These are phyloP conservation scores for Lithosia quadra DNA, from an alignment of 2,888 invertebrate genomes.

Conservation along the genomic window DNA sequence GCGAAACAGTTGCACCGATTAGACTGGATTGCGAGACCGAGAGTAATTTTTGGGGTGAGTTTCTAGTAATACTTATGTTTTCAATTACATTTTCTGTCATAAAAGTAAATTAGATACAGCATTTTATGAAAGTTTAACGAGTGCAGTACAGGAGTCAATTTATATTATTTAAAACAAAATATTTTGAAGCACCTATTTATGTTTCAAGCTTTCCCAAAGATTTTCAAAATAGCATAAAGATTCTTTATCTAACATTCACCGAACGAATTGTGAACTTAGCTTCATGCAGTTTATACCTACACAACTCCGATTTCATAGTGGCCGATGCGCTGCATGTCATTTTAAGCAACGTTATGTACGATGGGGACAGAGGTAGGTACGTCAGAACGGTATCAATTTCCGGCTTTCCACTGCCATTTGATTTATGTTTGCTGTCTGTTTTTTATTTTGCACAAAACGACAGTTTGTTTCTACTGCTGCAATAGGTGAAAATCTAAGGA, in stretches of 20 bases:
- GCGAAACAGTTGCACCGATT: slow-evolving; percentile 72
- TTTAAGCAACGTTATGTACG: slow-evolving; percentile 57
- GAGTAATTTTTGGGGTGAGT: slow-evolving; percentile 60
- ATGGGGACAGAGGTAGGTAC: slow-evolving; percentile 57
- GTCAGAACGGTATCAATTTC: slow-evolving; percentile 80
- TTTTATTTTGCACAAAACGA: slow-evolving; percentile 54
- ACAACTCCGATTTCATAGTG: slow-evolving; percentile 35
- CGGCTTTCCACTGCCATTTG: slow-evolving; percentile 74
- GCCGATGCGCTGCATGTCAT: slow-evolving; percentile 35
- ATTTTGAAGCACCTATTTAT: not conserved
- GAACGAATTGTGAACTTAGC: slow-evolving; percentile 14
- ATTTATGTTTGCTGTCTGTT: slow-evolving; percentile 75
- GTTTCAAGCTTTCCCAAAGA: slow-evolving; percentile 1
- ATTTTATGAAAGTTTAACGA: slow-evolving; percentile 20
- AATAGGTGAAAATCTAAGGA: slow-evolving; percentile 31
- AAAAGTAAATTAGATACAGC: slow-evolving; percentile 41
- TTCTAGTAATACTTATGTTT: slow-evolving; percentile 35
- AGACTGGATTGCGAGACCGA: slow-evolving; percentile 62
- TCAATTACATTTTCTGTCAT: slow-evolving; percentile 45
- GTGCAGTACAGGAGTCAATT: not conserved
- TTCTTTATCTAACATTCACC: slow-evolving; percentile 14
- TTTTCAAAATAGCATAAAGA: slow-evolving; percentile 6
- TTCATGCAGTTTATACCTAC: slow-evolving; percentile 43
- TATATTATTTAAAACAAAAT: not conserved
- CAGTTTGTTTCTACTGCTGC: slow-evolving; percentile 39